Base-by-base conservation (phyloP, 2,113 vertebrate species). In the Hymenochirus boettgeri region DNA sequence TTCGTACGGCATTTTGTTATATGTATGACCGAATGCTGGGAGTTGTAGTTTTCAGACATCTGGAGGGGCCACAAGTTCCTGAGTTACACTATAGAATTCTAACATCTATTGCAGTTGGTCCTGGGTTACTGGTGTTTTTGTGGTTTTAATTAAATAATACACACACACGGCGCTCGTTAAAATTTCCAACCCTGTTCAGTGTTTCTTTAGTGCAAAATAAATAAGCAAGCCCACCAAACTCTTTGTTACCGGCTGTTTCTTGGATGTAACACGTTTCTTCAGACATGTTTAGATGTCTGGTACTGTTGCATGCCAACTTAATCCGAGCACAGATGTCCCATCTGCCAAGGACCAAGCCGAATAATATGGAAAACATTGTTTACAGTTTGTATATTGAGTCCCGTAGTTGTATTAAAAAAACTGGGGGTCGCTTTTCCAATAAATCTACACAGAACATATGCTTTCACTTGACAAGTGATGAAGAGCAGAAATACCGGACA, bases 301-400 rank as follows among this genome's bases (percentile, higher is more conserved):
- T 60, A 39, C 37, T 33, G 57, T 69, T 69, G 31, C 24, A 45
- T 59, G 33, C 64, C 64, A 59, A 45, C 48, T 52, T 69, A 69
- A 69, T 69, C 65, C 50, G 23, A 18, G 65, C 65, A 53, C 65
- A 69, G 65, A 69, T 69, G 65, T 69, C 65, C 56, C 56, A 21
- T 29, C 52, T 35, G 57, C 56, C 52, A 57, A 31, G 15, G 65
- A 56, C 27, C 42, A 52, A 42, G 57, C 56, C 22, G 55, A 39
- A 50, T 69, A 69, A 69, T 69, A 60, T 69, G 57, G 65, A 69
- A 69, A 69, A 69, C 60, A 35, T 57, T 69, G 65, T 69, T 69
- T 69, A 57, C 57, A 69, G 65, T 69, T 69, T 69, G 65, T 69
- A 69, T 69, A 69, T 69, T 69, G 65, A 60, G 60, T 60, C 57